phyloP scores from a whole-genome alignment of 2,888 invertebrate species.

The Erannis defoliaria region DNA sequence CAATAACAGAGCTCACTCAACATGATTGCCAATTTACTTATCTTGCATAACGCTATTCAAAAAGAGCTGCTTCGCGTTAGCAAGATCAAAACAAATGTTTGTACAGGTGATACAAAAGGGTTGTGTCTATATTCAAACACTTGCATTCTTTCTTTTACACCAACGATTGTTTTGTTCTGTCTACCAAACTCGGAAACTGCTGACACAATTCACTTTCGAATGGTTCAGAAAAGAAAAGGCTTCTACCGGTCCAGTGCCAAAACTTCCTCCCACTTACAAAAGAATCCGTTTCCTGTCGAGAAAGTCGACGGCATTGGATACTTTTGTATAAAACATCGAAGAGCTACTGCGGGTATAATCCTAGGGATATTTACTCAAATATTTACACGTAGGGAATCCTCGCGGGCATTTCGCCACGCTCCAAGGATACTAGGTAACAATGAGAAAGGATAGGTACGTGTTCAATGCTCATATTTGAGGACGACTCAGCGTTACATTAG shows the following conservation, averaged over 20 bases:
- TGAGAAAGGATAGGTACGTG: constrained; percentile 25
- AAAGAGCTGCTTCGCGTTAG: constrained; percentile 17
- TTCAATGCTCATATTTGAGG: constrained; percentile 18
- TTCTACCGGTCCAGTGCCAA: constrained; percentile 35
- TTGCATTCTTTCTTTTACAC: not conserved
- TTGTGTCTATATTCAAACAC: constrained; percentile 5
- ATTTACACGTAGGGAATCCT: constrained; percentile 31
- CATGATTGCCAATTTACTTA: constrained; percentile 26
- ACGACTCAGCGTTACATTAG: constrained; percentile 24
- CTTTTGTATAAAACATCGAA: constrained; percentile 31
- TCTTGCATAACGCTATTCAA: constrained; percentile 10
- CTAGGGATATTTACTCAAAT: constrained; percentile 30
- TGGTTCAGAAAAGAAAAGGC: constrained; percentile 30
- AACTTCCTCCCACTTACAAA: constrained; percentile 41
- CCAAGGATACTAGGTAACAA: constrained; percentile 29
- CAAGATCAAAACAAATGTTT: constrained; percentile 14
- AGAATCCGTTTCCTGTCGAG: constrained; percentile 37
- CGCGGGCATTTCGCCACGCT: constrained; percentile 25
- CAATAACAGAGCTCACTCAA: constrained; percentile 26
- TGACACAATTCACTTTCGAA: constrained; percentile 33
- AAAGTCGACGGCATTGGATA: constrained; percentile 38
- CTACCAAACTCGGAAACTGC: constrained; percentile 21
- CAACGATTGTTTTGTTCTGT: not conserved
- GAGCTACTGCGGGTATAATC: constrained; percentile 20
- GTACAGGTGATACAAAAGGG: constrained; percentile 12